Percentiles rank a stretch among this genome's conserved stretches.
Evolutionary conservation across 2,113 vertebrate species (phyloP).

Genomic region (Okapia johnstoni): DNA sequence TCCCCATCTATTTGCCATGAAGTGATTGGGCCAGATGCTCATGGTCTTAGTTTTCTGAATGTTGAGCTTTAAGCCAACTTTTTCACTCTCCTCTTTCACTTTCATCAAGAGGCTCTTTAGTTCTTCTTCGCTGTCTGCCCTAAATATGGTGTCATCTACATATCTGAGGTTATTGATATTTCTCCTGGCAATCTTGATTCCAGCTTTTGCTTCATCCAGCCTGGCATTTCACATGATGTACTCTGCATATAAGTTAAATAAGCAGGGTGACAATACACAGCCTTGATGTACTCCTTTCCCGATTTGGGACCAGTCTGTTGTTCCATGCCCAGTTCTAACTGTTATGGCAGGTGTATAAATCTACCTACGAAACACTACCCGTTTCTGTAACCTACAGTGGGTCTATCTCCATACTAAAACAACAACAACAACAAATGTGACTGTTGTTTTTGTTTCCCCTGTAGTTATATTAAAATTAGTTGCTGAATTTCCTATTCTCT

Average conservation of each 20-base stretch:
- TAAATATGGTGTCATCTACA: neutral
- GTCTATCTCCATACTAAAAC: neutral
- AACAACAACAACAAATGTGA: slow-evolving; percentile 12
- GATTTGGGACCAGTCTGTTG: neutral
- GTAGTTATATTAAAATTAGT: neutral
- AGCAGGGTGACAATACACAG: neutral
- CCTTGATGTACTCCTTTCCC: neutral
- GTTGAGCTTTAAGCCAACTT: neutral
- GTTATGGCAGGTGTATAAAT: slow-evolving; percentile 14
- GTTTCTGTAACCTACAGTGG: neutral
- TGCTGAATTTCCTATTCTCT: slow-evolving; percentile 9
- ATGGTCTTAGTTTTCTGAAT: neutral
- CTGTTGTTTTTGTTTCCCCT: neutral
- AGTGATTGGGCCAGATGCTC: neutral
- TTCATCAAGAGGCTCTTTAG: neutral
- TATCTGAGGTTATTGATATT: neutral
- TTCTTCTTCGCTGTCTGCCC: neutral
- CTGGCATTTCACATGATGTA: neutral
- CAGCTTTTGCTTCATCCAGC: neutral
- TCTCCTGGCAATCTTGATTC: neutral
- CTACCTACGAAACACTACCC: slow-evolving; percentile 21
- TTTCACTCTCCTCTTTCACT: neutral
- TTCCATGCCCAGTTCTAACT: neutral
- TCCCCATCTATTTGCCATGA: neutral
- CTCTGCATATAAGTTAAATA: neutral